Evolutionary conservation across 2,797 vertebrate genomes (phyloP).

Genomic region (Muscicapa striata): DNA sequence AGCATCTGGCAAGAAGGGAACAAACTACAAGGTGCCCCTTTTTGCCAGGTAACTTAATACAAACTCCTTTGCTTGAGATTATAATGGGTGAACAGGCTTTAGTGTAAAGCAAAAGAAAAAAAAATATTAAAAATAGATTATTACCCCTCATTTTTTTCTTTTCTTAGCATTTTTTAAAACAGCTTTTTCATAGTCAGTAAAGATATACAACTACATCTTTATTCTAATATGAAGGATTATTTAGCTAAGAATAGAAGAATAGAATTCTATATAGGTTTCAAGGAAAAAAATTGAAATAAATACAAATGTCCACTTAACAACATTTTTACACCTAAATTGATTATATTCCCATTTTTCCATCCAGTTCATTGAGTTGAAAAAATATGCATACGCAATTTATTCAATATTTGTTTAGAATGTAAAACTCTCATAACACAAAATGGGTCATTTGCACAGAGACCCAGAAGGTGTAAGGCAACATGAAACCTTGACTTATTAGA

Average conservation of each 20-base stretch:
- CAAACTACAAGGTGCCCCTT: not conserved
- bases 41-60: not conserved
- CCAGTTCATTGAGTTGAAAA: not conserved
- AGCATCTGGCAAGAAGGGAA: not conserved
- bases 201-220: not conserved
- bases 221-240: not conserved
- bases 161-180: not conserved
- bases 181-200: not conserved
- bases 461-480: not conserved
- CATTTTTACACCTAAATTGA: not conserved
- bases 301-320: not conserved
- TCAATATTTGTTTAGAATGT: not conserved
- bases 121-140: not conserved
- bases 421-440: slow-evolving; percentile 2
- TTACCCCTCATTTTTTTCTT: not conserved
- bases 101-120: not conserved
- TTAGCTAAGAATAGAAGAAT: not conserved
- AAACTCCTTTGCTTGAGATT: not conserved
- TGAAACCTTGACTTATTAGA: not conserved
- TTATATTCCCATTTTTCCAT: not conserved
- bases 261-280: not conserved
- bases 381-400: not conserved
- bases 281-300: not conserved
- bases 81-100: not conserved
- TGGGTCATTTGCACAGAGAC: not conserved